Conservation (phyloP, 2,113 vertebrate genomes). For the Chionodraco myersi region DNA sequence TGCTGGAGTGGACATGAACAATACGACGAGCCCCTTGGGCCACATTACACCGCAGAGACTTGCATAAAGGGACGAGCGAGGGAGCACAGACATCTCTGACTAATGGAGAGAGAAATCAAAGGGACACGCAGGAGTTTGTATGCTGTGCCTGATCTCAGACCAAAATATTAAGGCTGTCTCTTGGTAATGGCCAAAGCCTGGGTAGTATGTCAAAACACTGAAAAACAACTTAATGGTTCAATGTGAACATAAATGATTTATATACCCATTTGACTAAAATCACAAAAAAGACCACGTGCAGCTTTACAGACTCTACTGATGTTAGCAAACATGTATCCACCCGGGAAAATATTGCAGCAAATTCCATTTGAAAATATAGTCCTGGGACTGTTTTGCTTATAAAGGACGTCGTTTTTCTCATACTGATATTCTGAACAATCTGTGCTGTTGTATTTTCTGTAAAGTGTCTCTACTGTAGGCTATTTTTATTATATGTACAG, state of each 20-base stretch:
- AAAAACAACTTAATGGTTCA: background rate
- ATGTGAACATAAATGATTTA: background rate
- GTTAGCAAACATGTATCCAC: background rate
- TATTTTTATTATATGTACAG: no score
- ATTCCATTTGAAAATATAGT: background rate
- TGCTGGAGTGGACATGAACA: slow-evolving; percentile 76
- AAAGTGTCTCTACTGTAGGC: no score
- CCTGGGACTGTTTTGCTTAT: background rate
- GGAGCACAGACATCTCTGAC: slow-evolving; percentile 43
- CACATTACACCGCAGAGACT: slow-evolving; percentile 68
- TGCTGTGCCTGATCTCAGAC: slow-evolving; percentile 27
- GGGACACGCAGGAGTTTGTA: slow-evolving; percentile 21
- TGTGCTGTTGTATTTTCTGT: no score
- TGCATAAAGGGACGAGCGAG: slow-evolving; percentile 52
- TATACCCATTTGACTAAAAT: background rate
- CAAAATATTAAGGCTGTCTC: slow-evolving; percentile 10
- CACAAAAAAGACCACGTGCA: background rate
- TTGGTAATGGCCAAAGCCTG: slow-evolving; percentile 3
- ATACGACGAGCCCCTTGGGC: slow-evolving; percentile 67
- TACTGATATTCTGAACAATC: no score
- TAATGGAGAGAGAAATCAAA: slow-evolving; percentile 58
- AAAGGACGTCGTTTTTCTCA: no score
- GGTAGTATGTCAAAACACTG: slow-evolving; percentile 10
- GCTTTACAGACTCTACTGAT: background rate
- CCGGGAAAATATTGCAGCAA: no score